Conservation (phyloP, 2,113 vertebrate genomes). For the Noturus placidus region DNA sequence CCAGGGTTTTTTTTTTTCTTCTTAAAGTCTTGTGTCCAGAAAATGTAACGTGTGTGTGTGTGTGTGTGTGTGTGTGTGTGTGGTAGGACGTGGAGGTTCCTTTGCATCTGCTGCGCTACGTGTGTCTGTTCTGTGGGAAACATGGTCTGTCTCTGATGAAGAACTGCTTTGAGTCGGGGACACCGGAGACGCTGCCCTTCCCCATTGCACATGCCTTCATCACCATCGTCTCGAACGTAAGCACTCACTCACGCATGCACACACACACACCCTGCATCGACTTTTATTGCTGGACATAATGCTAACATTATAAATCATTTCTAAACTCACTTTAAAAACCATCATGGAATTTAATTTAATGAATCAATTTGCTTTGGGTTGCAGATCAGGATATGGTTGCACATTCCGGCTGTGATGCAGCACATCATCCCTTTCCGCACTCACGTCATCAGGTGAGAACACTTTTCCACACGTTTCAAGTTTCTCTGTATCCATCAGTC, state of each 20-base stretch:
- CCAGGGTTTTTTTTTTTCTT: no score
- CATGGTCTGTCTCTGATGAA: conserved; percentile 99
- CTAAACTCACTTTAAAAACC: conserved; percentile 1
- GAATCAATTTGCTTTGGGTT: not conserved
- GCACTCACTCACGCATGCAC: conserved; percentile 56
- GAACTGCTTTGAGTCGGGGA: conserved; percentile 95
- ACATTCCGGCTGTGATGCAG: conserved; percentile 99
- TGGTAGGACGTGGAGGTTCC: conserved; percentile 95
- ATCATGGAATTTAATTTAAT: not conserved
- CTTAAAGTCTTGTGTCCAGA: no score
- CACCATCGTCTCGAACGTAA: conserved; percentile 98
- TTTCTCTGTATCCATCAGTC: no score
- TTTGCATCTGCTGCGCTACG: conserved; percentile 95
- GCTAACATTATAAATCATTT: not conserved
- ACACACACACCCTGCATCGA: not conserved
- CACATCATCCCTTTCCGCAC: conserved; percentile 99
- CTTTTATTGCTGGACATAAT: not conserved
- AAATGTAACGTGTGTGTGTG: not conserved
- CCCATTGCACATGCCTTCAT: conserved; percentile 97
- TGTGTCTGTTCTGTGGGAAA: conserved; percentile 97
- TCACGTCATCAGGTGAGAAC: conserved; percentile 91
- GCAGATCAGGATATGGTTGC: conserved; percentile 99
- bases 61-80: conserved; percentile 19
- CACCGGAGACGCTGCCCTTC: conserved; percentile 92
- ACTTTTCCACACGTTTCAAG: no score